These are phyloP conservation scores for Candoia aspera DNA, from an alignment of 2,113 vertebrate species.

Conservation along the genomic window DNA sequence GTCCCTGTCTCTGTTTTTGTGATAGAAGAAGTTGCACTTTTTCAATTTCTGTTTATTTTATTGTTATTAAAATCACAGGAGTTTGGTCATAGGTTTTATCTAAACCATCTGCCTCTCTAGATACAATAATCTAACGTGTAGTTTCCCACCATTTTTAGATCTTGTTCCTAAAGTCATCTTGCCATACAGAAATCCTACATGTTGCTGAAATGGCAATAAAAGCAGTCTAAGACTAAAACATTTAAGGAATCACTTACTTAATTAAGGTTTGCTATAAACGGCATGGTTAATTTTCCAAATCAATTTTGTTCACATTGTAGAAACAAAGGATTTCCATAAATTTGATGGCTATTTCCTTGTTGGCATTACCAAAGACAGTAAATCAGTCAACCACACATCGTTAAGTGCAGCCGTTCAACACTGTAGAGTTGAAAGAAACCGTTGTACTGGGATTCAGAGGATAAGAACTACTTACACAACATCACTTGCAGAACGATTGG, in stretches of 20 bases:
- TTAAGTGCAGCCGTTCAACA: constrained; percentile 14
- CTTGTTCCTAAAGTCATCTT: neutral
- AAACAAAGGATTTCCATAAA: constrained; percentile 10
- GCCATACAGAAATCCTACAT: neutral
- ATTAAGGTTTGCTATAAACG: neutral
- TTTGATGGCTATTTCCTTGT: constrained; percentile 26
- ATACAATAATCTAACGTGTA: neutral
- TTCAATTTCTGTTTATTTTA: neutral
- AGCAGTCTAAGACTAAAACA: neutral
- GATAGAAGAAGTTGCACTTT: neutral
- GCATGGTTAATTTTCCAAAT: neutral
- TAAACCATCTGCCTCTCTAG: neutral
- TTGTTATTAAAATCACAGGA: neutral
- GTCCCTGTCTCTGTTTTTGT: neutral
- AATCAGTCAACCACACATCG: neutral
- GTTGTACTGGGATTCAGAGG: constrained; percentile 17
- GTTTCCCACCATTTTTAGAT: neutral
- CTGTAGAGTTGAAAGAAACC: constrained; percentile 23
- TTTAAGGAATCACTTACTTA: neutral
- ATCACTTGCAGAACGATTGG: neutral
- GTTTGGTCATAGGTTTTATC: neutral
- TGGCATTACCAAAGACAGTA: neutral
- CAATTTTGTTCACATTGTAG: constrained; percentile 21
- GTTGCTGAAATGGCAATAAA: neutral
- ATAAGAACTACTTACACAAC: neutral